Percentiles rank a stretch among this genome's conserved stretches.
phyloP scores from a whole-genome alignment of 2,888 invertebrate genomes.

The Chrysina gloriosa region DNA sequence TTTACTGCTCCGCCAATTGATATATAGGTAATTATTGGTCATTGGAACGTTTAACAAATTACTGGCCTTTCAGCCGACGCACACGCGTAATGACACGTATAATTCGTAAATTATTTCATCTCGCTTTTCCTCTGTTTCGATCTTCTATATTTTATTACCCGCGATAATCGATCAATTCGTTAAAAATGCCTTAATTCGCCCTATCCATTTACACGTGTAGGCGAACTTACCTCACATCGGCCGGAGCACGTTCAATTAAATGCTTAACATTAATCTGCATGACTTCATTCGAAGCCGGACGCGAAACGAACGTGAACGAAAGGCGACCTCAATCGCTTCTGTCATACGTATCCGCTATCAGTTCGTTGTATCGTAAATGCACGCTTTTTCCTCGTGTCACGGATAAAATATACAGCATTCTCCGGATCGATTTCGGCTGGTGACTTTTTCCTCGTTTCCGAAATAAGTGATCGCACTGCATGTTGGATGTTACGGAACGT shows the following conservation, averaged over 20 bases:
- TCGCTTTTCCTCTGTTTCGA: neutral
- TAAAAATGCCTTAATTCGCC: neutral
- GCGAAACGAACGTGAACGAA: neutral
- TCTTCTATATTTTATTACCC: neutral
- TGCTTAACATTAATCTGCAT: constrained; percentile 15
- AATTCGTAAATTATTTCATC: constrained; percentile 22
- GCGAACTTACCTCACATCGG: neutral
- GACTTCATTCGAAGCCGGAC: neutral
- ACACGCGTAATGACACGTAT: constrained; percentile 20
- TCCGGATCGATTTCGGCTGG: neutral
- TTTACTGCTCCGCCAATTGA: neutral
- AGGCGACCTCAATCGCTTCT: neutral
- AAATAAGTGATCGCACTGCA: neutral
- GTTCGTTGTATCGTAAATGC: neutral
- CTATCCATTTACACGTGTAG: neutral
- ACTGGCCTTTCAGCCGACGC: neutral
- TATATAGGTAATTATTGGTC: neutral
- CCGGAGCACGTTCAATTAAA: constrained; percentile 7
- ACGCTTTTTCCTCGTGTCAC: neutral
- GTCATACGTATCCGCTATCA: neutral
- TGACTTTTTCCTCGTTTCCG: neutral
- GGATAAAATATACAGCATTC: neutral
- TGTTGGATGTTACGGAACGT: constrained; percentile 15
- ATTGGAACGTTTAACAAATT: constrained; percentile 12
- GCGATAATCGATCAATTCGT: neutral